Conservation (phyloP, 2,888 invertebrate species). For the Scrobipalpa costella region DNA sequence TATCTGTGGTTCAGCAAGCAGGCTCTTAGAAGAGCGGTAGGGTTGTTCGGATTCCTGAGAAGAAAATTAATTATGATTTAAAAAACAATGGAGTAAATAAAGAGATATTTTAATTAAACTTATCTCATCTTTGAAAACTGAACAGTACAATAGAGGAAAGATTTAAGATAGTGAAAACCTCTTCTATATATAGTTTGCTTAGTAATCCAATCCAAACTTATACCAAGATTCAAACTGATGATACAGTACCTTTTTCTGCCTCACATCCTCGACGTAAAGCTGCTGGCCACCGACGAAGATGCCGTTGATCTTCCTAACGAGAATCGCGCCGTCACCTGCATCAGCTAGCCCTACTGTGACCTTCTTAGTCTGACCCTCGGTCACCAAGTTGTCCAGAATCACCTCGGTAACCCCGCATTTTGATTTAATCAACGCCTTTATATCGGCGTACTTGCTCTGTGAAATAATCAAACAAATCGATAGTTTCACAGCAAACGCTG, state of each 20-base stretch:
- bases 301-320: constrained; percentile 47
- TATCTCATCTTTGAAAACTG: too few relatives aligned
- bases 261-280: constrained; percentile 44
- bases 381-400: constrained; percentile 47
- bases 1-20: neutral
- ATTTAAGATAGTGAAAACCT: too few relatives aligned
- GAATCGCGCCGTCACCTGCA: constrained; percentile 47
- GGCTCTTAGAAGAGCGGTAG: neutral
- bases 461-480: constrained; percentile 3
- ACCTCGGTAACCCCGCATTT: constrained; percentile 48
- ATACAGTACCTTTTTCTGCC: constrained; percentile 45
- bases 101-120: too few relatives aligned
- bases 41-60: constrained; percentile 12
- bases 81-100: too few relatives aligned
- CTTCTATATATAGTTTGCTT: too few relatives aligned
- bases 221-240: too few relatives aligned
- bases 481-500: neutral
- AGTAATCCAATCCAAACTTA: too few relatives aligned
- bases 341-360: constrained; percentile 51
- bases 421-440: constrained; percentile 44
- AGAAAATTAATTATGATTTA: too few relatives aligned
- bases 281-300: constrained; percentile 41
- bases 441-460: constrained; percentile 45
- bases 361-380: constrained; percentile 39
- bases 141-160: too few relatives aligned